Percentiles rank a stretch among this genome's conserved stretches.
These are phyloP conservation scores for Corythoichthys intestinalis DNA, from an alignment of 2,113 vertebrate species.

Conservation along the genomic window DNA sequence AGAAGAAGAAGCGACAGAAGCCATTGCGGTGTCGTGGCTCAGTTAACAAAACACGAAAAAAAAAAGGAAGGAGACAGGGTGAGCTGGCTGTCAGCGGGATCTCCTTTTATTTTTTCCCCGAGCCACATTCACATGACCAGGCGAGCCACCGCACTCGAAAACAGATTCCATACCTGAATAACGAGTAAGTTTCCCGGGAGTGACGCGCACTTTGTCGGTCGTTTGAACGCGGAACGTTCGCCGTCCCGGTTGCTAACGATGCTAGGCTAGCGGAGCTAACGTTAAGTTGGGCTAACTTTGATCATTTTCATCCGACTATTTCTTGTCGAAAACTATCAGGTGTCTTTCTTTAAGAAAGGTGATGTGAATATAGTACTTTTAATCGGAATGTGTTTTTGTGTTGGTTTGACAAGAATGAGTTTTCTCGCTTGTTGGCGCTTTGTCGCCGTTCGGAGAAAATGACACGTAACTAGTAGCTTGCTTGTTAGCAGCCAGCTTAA, in stretches of 20 bases:
- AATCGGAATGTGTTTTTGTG: too few relatives aligned
- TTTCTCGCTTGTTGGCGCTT: constrained; percentile 23
- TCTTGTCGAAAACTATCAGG: background rate
- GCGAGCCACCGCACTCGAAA: constrained; percentile 21
- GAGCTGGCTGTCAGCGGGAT: constrained; percentile 37
- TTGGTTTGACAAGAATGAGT: background rate
- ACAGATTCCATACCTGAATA: constrained; percentile 42
- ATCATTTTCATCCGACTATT: background rate
- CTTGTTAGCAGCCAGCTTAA: constrained; percentile 24
- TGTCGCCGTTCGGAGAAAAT: constrained; percentile 52
- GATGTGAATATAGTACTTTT: background rate
- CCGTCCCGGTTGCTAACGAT: constrained; percentile 39
- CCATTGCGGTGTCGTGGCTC: constrained; percentile 82
- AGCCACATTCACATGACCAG: constrained; percentile 40
- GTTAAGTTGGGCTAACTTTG: constrained; percentile 20
- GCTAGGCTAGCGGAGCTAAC: constrained; percentile 46
- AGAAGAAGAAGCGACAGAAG: constrained; percentile 21
- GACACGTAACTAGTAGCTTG: constrained; percentile 67
- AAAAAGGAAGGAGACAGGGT: constrained; percentile 41
- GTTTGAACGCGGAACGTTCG: constrained; percentile 24
- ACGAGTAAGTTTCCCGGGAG: constrained; percentile 55
- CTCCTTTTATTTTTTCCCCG: constrained; percentile 13
- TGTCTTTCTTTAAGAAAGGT: too few relatives aligned
- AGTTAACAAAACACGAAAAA: constrained; percentile 65
- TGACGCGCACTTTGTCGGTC: background rate